Conservation (phyloP, 1,140 invertebrate species). For the Camponotus floridanus region DNA sequence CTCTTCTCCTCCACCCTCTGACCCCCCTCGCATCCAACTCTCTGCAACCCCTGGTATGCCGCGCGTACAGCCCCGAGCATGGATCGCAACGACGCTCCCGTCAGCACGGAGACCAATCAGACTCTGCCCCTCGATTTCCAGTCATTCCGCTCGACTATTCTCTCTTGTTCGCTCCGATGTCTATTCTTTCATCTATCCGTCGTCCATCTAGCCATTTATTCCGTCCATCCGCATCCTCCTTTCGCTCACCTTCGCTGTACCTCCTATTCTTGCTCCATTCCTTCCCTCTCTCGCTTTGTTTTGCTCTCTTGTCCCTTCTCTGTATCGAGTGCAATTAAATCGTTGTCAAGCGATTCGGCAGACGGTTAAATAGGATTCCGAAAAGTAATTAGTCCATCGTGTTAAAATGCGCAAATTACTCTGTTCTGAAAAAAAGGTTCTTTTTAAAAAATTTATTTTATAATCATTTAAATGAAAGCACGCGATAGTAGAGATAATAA, state of each 20-base stretch:
- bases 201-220: constrained; percentile 21
- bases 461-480: not conserved
- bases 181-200: constrained; percentile 33
- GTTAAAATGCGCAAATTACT: constrained; percentile 36
- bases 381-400: constrained; percentile 50
- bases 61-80: constrained; percentile 31
- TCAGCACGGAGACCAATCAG: constrained; percentile 57
- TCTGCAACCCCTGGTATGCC: constrained; percentile 32
- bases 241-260: constrained; percentile 20
- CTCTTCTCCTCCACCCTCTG: constrained; percentile 50
- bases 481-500: not conserved
- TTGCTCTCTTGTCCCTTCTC: constrained; percentile 13
- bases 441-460: constrained; percentile 27
- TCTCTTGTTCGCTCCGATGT: constrained; percentile 22
- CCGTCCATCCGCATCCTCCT: not conserved
- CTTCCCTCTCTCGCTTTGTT: not conserved
- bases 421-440: not conserved
- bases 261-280: constrained; percentile 14
- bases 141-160: constrained; percentile 57
- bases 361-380: constrained; percentile 42
- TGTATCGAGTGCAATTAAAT: constrained; percentile 36
- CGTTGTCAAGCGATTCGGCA: constrained; percentile 36
- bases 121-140: constrained; percentile 47
- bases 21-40: constrained; percentile 45
- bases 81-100: constrained; percentile 51